A percentile compares a stretch with the other conserved stretches of the same genome.
phyloP scores from a whole-genome alignment of 2,113 vertebrate genomes.

The Gopherus evgoodei region DNA sequence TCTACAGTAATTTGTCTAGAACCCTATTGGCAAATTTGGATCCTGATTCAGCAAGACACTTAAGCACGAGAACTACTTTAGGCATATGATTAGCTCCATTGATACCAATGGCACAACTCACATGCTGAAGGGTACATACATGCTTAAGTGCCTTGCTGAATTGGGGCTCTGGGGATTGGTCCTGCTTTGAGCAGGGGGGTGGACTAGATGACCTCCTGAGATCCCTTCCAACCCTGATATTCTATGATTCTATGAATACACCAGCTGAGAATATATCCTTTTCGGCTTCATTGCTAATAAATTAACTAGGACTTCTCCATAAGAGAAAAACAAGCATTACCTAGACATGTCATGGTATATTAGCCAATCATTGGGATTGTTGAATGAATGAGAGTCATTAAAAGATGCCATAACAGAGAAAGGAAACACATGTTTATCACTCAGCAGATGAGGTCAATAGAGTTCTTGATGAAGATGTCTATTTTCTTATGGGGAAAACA shows the following conservation, averaged over 20 bases:
- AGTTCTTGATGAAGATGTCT: slow-evolving; percentile 7
- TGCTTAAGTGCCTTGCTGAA: not conserved
- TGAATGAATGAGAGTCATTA: slow-evolving; percentile 55
- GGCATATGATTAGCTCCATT: not conserved
- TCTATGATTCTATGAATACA: not conserved
- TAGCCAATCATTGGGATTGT: slow-evolving; percentile 49
- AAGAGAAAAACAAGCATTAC: slow-evolving; percentile 48
- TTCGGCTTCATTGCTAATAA: slow-evolving; percentile 34
- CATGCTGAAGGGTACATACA: not conserved
- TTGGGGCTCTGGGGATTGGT: not conserved
- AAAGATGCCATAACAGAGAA: slow-evolving; percentile 37
- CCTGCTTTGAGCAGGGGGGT: no score
- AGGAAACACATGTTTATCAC: slow-evolving; percentile 27
- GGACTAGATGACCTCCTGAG: no score
- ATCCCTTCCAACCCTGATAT: no score
- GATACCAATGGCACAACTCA: not conserved
- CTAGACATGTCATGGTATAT: slow-evolving; percentile 37
- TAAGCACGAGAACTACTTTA: not conserved
- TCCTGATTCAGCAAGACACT: not conserved
- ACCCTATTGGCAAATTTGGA: not conserved
- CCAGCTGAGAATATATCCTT: slow-evolving; percentile 5
- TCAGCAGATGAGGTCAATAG: slow-evolving; percentile 17
- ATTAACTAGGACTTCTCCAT: slow-evolving; percentile 42
- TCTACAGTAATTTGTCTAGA: not conserved
- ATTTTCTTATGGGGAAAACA: slow-evolving; percentile 46